Percentiles rank a stretch among this genome's conserved stretches.
Evolutionary conservation across 2,113 vertebrate species (phyloP).

Genomic region (Spea multiplicata): DNA sequence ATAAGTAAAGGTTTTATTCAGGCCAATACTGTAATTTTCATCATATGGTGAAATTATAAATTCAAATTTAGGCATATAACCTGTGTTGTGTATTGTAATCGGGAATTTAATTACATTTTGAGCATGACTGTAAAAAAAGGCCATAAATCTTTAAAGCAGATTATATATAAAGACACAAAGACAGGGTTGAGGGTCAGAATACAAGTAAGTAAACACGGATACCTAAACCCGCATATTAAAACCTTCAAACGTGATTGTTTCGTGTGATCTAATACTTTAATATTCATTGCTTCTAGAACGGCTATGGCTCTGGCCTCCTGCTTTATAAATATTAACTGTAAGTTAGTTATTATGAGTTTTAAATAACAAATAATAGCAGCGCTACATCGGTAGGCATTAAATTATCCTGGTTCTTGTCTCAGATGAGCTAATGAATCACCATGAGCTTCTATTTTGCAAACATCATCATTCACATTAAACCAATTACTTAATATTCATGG

Average conservation of each 20-base stretch:
- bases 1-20: no score
- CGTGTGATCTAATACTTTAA: constrained; percentile 52
- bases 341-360: constrained; percentile 54
- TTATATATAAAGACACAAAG: neutral
- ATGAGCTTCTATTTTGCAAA: neutral
- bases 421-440: constrained; percentile 25
- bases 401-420: neutral
- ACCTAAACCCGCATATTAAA: constrained; percentile 52
- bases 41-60: no score
- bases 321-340: constrained; percentile 69
- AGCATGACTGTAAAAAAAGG: no score
- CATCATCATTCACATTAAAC: constrained; percentile 24
- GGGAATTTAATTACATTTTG: no score
- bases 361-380: constrained; percentile 20
- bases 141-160: neutral
- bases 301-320: constrained; percentile 50
- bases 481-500: constrained; percentile 27
- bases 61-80: no score
- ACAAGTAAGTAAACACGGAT: constrained; percentile 56
- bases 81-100: no score
- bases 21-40: no score
- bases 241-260: constrained; percentile 36
- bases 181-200: no score
- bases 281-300: constrained; percentile 62
- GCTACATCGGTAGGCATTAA: constrained; percentile 12